Evolutionary conservation across 1,140 invertebrate species (phyloP).

Genomic region (Phymorhynchus buccinoides): DNA sequence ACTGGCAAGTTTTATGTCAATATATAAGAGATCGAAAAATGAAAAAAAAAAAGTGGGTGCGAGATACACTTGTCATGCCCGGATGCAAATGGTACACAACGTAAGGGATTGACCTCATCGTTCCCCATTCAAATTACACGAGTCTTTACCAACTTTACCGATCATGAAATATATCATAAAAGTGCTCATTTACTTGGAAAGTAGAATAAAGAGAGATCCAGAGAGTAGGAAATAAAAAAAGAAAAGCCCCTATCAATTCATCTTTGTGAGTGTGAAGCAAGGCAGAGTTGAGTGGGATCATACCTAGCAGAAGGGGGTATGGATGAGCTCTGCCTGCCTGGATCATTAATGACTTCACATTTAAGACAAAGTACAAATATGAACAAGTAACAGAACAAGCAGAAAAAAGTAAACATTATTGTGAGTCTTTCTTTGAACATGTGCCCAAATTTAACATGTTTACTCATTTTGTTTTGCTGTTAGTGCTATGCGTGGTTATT

Average conservation of each 20-base stretch:
- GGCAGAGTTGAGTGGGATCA: neutral
- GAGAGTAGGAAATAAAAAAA: neutral
- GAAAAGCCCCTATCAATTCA: neutral
- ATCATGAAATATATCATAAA: neutral
- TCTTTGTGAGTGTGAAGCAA: neutral
- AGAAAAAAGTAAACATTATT: neutral
- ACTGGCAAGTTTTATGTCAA: no score
- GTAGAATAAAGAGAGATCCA: neutral
- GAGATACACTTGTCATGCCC: neutral
- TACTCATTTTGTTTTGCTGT: no score
- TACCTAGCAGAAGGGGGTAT: neutral
- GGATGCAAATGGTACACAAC: neutral
- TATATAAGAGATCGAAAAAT: neutral
- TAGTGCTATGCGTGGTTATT: no score
- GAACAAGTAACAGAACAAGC: no score
- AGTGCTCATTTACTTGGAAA: neutral
- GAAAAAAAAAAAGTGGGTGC: no score
- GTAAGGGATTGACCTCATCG: neutral
- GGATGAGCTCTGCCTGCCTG: neutral
- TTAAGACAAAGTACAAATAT: neutral
- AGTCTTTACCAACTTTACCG: neutral
- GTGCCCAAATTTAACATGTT: no score
- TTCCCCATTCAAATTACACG: neutral
- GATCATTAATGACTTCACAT: neutral
- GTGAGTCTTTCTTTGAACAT: no score